Evolutionary conservation across 1,140 invertebrate genomes (phyloP), one percentile per base, ranked within the genome.

Genomic region (Leguminivora glycinivorella): DNA sequence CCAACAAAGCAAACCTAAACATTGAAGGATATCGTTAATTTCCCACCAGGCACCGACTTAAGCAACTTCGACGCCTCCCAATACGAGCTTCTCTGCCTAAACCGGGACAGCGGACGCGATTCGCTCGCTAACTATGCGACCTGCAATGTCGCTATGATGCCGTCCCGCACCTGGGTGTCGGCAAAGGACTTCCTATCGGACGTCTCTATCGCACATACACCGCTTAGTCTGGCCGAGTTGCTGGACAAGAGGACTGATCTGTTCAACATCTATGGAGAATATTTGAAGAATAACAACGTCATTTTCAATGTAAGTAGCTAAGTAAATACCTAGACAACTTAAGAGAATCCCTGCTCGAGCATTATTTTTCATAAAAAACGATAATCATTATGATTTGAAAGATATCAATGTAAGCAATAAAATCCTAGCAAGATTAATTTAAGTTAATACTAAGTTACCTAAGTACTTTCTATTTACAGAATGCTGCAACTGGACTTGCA

Each of bases 181-280:
- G 85, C 87, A 17, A 88, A 87, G 67, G 85, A 85, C 70, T 85
- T 87, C 72, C 76, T 87, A 3, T 84, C 88, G 1, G 89, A 91
- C 38, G 90, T 90, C 0, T 90, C 90, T 0, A 90, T 91, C 58
- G 88, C 88, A 0, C 85, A 89, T 73, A 88, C 87, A 5, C 89
- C 88, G n/a, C 70, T 92, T 25, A 88, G 85, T 69, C 70, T 92
- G 14, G 87, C 89, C 1, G 67, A 89, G 58, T 69, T 91, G 17
- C 56, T 90, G 12, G 83, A 85, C 29, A 70, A 75, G 6, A 84
- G 79, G 52, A 76, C 60, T 2, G 88, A 91, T 22, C 70, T 92
- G 17, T 91, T 92, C 71, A 89, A 92, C 68, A 88, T 92, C 56
- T 92, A 91, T 68, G 90, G 89, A 47, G 89, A 92, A 72, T 92